phyloP scores from a whole-genome alignment of 2,888 invertebrate genomes.

The Eumacrocentrus americanus region DNA sequence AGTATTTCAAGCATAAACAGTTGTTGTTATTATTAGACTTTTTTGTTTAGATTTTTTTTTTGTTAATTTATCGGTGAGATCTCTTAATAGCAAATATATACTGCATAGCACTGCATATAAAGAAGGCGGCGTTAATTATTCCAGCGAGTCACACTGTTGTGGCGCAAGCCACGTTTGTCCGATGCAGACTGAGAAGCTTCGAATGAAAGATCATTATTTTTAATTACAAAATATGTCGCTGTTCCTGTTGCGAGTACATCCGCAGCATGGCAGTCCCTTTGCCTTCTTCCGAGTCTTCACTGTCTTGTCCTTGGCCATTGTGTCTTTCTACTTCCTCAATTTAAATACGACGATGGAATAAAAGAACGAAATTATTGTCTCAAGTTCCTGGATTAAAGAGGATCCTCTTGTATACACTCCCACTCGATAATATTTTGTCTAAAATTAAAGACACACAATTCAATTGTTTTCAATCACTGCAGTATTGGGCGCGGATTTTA shows the following conservation, averaged over 20 bases:
- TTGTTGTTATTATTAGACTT: neutral
- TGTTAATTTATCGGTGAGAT: neutral
- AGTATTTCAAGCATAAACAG: neutral
- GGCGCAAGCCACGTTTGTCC: neutral
- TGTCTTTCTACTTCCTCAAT: conserved; percentile 26
- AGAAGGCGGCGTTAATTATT: conserved; percentile 4
- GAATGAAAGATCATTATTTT: conserved; percentile 21
- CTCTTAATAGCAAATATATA: neutral
- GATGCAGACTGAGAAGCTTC: neutral
- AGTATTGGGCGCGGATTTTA: too few species aligned
- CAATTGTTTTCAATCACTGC: neutral
- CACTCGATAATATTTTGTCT: too few species aligned
- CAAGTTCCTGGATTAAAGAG: too few species aligned
- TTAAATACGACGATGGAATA: conserved; percentile 11
- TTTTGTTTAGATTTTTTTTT: neutral
- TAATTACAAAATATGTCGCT: conserved; percentile 59
- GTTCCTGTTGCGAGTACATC: conserved; percentile 59
- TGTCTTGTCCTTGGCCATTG: conserved; percentile 40
- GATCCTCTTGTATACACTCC: too few species aligned
- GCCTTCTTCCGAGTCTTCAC: conserved; percentile 45
- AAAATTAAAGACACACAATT: neutral
- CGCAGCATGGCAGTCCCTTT: conserved; percentile 55
- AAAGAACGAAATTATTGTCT: conserved; percentile 12
- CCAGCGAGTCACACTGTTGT: neutral
- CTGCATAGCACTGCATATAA: neutral